Evolutionary conservation across 2,888 invertebrate genomes (phyloP).

Genomic region (Chloroclystis v-ata): DNA sequence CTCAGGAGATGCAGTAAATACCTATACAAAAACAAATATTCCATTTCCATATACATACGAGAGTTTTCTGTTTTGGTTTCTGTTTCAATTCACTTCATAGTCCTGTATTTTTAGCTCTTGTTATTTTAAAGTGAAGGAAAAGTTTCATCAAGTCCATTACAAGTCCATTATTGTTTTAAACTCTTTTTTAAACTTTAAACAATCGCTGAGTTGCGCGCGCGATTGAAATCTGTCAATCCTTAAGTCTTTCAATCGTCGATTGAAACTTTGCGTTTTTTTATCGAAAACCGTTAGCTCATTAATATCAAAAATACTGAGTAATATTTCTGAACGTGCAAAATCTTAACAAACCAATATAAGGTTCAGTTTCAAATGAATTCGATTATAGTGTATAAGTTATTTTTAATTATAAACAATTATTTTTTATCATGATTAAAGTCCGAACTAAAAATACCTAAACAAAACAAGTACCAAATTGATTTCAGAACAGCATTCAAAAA

Average conservation of each 20-base stretch:
- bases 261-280: slow-evolving; percentile 8
- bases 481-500: background rate
- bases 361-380: too few species aligned
- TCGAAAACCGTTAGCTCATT: too few species aligned
- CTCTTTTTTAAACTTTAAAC: slow-evolving; percentile 18
- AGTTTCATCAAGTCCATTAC: slow-evolving; percentile 31
- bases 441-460: too few species aligned
- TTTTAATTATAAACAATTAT: too few species aligned
- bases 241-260: slow-evolving; percentile 10
- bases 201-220: slow-evolving; percentile 25
- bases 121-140: slow-evolving; percentile 38
- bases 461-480: background rate
- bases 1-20: too few species aligned
- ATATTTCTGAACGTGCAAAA: too few species aligned
- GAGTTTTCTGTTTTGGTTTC: slow-evolving; percentile 6
- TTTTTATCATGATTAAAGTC: too few species aligned
- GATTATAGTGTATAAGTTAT: too few species aligned
- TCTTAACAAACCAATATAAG: too few species aligned
- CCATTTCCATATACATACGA: background rate
- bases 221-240: slow-evolving; percentile 28
- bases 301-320: too few species aligned
- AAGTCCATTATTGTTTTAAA: slow-evolving; percentile 33
- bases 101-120: slow-evolving; percentile 30
- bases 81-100: slow-evolving; percentile 24
- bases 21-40: background rate